Evolutionary conservation across 1,140 invertebrate species (phyloP).

Genomic region (Whitmania pigra): DNA sequence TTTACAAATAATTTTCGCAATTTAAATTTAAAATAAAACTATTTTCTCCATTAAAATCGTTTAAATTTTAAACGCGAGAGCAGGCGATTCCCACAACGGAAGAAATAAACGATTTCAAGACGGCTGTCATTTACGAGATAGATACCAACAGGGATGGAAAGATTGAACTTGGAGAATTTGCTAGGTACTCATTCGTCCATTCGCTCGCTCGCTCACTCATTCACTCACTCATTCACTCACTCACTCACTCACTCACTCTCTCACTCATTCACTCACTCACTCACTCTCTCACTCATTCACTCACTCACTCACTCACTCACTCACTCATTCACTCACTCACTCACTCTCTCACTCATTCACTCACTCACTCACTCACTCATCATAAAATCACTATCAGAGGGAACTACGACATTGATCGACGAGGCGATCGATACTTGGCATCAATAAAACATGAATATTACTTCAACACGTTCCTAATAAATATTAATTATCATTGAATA

Average conservation of each 20-base stretch:
- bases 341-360: slow-evolving; percentile 20
- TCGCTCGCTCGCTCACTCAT: neutral
- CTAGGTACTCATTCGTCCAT: neutral
- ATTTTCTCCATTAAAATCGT: neutral
- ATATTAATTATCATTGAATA: too few species aligned
- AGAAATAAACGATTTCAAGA: neutral
- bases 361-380: slow-evolving; percentile 15
- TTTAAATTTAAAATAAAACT: too few species aligned
- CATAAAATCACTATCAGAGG: neutral
- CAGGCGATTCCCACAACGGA: neutral
- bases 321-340: slow-evolving; percentile 25
- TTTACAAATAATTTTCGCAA: too few species aligned
- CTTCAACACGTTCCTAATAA: too few species aligned
- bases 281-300: slow-evolving; percentile 20
- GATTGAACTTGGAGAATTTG: slow-evolving; percentile 16
- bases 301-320: slow-evolving; percentile 22
- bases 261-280: slow-evolving; percentile 23
- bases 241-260: slow-evolving; percentile 26
- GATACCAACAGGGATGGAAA: slow-evolving; percentile 18
- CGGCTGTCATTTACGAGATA: slow-evolving; percentile 4
- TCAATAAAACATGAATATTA: too few species aligned
- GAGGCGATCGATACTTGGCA: too few species aligned
- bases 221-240: slow-evolving; percentile 26
- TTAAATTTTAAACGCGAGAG: neutral
- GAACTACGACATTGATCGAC: too few species aligned